phyloP scores from a whole-genome alignment of 2,888 invertebrate species.

The Megalurothrips usitatus region DNA sequence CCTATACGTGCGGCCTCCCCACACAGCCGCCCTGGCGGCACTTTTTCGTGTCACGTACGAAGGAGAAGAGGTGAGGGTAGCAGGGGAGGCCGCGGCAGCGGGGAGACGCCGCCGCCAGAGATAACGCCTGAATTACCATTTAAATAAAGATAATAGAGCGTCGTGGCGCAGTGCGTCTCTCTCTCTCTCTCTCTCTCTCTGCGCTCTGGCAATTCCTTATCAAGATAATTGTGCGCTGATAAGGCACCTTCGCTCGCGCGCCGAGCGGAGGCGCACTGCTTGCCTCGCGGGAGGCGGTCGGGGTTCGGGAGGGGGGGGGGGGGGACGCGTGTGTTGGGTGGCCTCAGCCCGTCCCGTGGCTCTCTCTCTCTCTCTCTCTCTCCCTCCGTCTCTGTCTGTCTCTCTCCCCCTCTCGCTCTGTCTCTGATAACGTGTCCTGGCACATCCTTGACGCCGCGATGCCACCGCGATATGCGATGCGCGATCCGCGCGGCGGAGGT shows the following conservation, averaged over 20 bases:
- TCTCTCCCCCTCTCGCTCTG: no score
- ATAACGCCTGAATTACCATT: slow-evolving; percentile 23
- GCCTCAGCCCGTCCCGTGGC: neutral
- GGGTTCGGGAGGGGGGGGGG: neutral
- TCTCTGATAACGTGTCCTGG: no score
- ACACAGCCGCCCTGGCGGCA: neutral
- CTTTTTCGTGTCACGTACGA: neutral
- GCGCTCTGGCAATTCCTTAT: slow-evolving; percentile 10
- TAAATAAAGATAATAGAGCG: slow-evolving; percentile 25
- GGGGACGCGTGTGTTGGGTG: neutral
- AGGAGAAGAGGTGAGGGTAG: neutral
- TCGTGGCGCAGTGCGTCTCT: slow-evolving; percentile 21
- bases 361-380: no score
- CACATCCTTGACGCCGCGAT: no score
- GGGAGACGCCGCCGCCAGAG: neutral
- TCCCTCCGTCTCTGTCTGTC: no score
- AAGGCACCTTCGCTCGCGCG: slow-evolving; percentile 7
- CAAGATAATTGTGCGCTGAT: slow-evolving; percentile 14
- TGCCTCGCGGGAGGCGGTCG: neutral
- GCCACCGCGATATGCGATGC: no score
- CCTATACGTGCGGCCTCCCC: no score
- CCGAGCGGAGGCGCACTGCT: neutral
- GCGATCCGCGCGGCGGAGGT: no score
- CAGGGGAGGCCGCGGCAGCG: neutral
- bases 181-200: neutral